Evolutionary conservation across 2,888 invertebrate genomes (phyloP), one percentile per base, ranked within the genome.

Genomic region (Heliconius hortense): DNA sequence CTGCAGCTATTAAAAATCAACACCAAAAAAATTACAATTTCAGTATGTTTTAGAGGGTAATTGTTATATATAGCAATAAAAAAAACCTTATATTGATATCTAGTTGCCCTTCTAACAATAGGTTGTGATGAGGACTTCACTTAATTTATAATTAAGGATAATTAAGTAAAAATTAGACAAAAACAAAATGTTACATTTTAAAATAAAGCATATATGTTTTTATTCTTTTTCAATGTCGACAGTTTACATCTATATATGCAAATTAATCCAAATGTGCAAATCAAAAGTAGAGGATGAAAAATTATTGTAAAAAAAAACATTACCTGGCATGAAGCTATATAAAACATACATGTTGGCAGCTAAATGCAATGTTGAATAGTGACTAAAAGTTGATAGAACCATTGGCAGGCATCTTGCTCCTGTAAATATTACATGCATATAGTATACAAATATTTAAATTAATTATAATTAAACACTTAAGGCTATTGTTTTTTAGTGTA

Each of bases 301-400:
- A 1, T 21, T 35, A 64, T 63, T 31, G 1, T n/a, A 28, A 26
- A 28, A 70, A 59, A 63, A 24, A 60, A 68, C 48, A 80, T 75
- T 83, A 94, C 94, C 93, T 88, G 94, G 94, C 94, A 93, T 96
- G 86, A 98, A 98, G 86, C 97, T 97, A 89, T 98, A 97, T 39
- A 99, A 93, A 63, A 98, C 99, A 92, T 97, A 99, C 99, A 99
- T 99, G 90, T 99, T 99, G 73, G 97, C 96, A 81, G 96, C 96
- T 77, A 99, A 95, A 92, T 99, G 99, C 79, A 98, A 91, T 59
- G 96, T 89, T 1, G 97, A 97, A 84, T 97, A 96, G 88, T 99
- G 99, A 84, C 99, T 99, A 90, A 99, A 99, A 53, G 97, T 97
- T n/a, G 98, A 98, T 7, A 99, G 91, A 72, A 99, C 86, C 98